Base-by-base conservation (phyloP, 2,888 invertebrate genomes). In the Steinernema scapterisci region DNA sequence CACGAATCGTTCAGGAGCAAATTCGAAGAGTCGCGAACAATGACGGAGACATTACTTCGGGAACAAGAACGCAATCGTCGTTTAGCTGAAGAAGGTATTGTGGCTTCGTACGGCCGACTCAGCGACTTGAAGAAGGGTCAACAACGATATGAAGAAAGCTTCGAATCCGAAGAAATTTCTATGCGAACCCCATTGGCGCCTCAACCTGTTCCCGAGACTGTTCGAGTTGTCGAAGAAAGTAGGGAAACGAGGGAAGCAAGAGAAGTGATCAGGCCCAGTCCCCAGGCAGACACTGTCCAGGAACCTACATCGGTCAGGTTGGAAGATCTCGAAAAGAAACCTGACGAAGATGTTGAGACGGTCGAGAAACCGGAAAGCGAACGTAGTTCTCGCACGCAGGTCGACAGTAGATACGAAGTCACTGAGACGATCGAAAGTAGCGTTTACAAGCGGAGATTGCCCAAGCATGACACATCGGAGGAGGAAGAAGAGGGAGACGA, bases 1-100 rank as follows among this genome's bases (percentile, higher is more conserved):
- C 63, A 63, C 31, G 63, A 63, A 25, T 63, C 63, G 31, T 63
- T 63, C 19, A 6, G 63, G 9, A 63, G 63, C 63, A 63, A 31
- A n/a, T 63, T 63, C 38, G 63, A 63, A 31, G 63, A 63, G 38
- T 63, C 63, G 13, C 27, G 63, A 31, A 63, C 63, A 5, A 27
- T 63, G 31, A 63, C 63, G 6, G 63, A 63, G n/a, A 63, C 27
- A 2, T 27, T 63, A 27, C 38, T 63, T 7, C 21, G 31, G 3
- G 63, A 63, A 63, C 63, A 63, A 63, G 63, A 63, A 19, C 27
- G 63, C 21, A 25, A 31, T 16, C 27, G 63, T 31, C 31, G 27
- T 11, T 31, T 63, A 31, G 63, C 63, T 3, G 63, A 63, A 31
- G 27, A 63, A 31, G 63, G 63, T 16, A 5, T 63, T 6, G 63